phyloP scores from a whole-genome alignment of 2,888 invertebrate species.

The Tolmerus cingulatus region DNA sequence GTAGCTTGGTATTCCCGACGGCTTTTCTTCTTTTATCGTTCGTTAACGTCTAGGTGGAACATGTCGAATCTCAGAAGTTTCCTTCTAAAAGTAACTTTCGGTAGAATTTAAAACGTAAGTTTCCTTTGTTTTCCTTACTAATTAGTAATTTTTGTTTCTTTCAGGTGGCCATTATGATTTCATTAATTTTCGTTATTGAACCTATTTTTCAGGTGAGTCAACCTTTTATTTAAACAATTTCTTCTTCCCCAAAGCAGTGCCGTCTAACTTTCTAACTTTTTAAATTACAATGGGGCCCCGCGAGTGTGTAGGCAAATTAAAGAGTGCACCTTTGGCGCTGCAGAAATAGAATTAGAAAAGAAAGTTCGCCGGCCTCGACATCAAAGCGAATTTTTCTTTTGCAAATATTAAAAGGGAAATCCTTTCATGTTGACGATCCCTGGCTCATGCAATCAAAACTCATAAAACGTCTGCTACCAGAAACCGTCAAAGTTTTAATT shows the following conservation, averaged over 20 bases:
- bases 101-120: constrained; percentile 32
- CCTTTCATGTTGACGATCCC: constrained; percentile 19
- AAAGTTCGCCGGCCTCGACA: not conserved
- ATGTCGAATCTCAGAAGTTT: constrained; percentile 30
- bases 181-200: constrained; percentile 28
- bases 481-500: constrained; percentile 37
- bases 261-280: not conserved
- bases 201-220: constrained; percentile 30
- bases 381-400: constrained; percentile 5
- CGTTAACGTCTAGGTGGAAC: not conserved
- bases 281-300: not conserved
- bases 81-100: constrained; percentile 37
- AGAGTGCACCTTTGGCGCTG: not conserved
- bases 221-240: not conserved
- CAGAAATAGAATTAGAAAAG: constrained; percentile 20
- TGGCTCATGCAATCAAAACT: constrained; percentile 22
- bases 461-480: constrained; percentile 35
- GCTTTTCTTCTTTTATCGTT: constrained; percentile 12
- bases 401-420: not conserved
- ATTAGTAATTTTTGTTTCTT: constrained; percentile 36
- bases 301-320: not conserved
- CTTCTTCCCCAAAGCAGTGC: not conserved
- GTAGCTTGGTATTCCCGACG: constrained; percentile 14
- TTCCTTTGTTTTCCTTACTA: constrained; percentile 35
- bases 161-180: constrained; percentile 36